Conservation (phyloP, 2,113 vertebrate species). For the Oncorhynchus clarkii region DNA sequence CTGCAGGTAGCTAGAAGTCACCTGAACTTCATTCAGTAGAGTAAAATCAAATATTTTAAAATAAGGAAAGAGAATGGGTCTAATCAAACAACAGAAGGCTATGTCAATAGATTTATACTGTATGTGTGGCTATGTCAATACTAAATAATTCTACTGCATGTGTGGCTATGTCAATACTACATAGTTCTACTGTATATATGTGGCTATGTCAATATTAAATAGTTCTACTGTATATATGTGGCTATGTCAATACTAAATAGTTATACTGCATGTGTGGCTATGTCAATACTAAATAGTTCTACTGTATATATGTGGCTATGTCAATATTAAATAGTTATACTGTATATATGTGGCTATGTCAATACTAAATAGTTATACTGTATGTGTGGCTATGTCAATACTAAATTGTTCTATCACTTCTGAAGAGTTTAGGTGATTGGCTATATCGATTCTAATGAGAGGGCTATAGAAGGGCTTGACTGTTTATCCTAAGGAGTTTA, state of each 20-base stretch:
- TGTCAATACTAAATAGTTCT: no score
- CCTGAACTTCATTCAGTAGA: background rate
- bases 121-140: no score
- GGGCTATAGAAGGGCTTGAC: no score
- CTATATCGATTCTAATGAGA: no score
- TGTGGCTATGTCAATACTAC: background rate
- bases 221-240: background rate
- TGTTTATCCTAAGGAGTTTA: no score
- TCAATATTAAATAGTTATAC: background rate
- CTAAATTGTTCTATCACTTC: no score
- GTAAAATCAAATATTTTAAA: background rate
- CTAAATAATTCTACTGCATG: no score
- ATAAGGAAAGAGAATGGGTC: background rate
- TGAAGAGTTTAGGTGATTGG: no score
- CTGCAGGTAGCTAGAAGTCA: slow-evolving; percentile 26
- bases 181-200: no score
- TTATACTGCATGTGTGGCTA: background rate
- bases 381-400: background rate
- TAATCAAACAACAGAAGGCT: slow-evolving; percentile 7
- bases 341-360: background rate
- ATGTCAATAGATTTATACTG: background rate
- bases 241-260: background rate
- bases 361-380: no score
- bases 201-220: background rate
- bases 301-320: background rate